phyloP scores from a whole-genome alignment of 2,888 invertebrate genomes.

The Cephus sareptanus region DNA sequence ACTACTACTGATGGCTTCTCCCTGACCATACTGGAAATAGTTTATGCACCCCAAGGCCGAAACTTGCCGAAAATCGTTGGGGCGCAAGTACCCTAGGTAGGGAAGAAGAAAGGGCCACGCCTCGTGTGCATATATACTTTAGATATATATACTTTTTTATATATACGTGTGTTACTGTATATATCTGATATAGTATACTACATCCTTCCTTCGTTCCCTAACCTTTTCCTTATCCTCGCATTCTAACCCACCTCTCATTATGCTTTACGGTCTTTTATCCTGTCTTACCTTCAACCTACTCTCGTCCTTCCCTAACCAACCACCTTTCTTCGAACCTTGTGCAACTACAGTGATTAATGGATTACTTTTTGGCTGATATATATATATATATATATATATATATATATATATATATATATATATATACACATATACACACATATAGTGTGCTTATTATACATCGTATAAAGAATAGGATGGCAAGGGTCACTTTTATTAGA shows the following conservation, averaged over 20 bases:
- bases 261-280: not conserved
- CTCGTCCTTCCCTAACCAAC: not conserved
- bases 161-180: not conserved
- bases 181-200: not conserved
- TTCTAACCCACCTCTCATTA: not conserved
- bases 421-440: not conserved
- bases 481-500: not conserved
- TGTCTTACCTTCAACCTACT: not conserved
- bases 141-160: not conserved
- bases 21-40: not conserved
- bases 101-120: conserved; percentile 24
- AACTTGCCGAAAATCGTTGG: conserved; percentile 23
- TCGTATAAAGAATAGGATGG: not conserved
- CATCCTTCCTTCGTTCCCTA: not conserved
- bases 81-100: conserved; percentile 6
- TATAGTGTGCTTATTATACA: not conserved
- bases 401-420: no score
- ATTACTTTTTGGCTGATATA: not conserved
- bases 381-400: no score
- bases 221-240: not conserved
- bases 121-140: not conserved
- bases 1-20: conserved; percentile 3
- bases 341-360: not conserved
- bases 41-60: conserved; percentile 17
- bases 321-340: not conserved